Evolutionary conservation across 2,888 invertebrate genomes (phyloP).

Genomic region (Drepanosiphum platanoidis): DNA sequence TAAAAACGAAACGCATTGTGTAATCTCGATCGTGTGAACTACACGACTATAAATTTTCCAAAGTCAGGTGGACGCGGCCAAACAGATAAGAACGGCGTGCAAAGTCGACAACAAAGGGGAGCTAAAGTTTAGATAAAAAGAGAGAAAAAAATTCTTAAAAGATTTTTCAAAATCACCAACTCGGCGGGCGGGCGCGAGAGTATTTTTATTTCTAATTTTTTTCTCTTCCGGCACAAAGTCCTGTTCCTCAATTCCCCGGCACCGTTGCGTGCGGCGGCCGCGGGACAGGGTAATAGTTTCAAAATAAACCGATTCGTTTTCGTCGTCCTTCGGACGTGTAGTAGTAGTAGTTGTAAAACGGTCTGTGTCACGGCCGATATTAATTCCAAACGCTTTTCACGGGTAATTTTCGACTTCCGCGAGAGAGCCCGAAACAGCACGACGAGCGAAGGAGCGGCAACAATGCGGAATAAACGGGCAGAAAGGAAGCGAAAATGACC

Average conservation of each 20-base stretch:
- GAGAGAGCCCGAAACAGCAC: no score
- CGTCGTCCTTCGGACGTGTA: neutral
- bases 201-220: slow-evolving; percentile 30
- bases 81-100: no score
- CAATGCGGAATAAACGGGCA: neutral
- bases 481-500: slow-evolving; percentile 41
- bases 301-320: slow-evolving; percentile 22
- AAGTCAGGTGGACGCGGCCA: no score
- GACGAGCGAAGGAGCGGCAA: neutral
- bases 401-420: neutral
- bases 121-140: no score
- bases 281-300: neutral
- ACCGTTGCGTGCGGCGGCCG: neutral
- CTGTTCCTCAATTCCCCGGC: neutral
- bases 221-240: slow-evolving; percentile 14
- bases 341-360: neutral
- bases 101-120: no score
- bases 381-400: slow-evolving; percentile 20
- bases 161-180: no score
- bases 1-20: no score
- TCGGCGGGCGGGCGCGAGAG: no score
- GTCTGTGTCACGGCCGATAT: neutral
- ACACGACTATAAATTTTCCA: no score
- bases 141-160: no score
- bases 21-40: no score